Base-by-base conservation (phyloP, 1,140 invertebrate species). In the Elymnias hypermnestra region DNA sequence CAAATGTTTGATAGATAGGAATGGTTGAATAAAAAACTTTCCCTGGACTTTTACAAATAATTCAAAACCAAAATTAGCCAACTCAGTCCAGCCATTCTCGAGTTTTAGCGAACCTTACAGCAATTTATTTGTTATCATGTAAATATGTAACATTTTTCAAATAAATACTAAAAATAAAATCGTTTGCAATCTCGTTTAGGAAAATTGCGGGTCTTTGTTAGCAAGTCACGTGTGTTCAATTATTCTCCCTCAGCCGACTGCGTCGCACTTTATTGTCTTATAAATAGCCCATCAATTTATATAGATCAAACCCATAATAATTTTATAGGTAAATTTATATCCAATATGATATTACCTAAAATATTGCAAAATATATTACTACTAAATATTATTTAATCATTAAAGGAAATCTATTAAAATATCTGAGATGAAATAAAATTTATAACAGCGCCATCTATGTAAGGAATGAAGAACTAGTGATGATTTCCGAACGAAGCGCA, bases 371-470 rank as follows among this genome's bases (percentile, higher is more conserved):
- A n/a, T n/a, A n/a, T n/a, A n/a, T n/a, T n/a, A n/a, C n/a, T n/a
- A n/a, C n/a, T n/a, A n/a, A n/a, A n/a, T n/a, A n/a, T n/a, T n/a
- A n/a, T n/a, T n/a, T n/a, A n/a, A n/a, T n/a, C n/a, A n/a, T n/a
- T n/a, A n/a, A n/a, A n/a, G n/a, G n/a, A 28, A 7, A 9, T 9
- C 25, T 28, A 1, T 28, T n/a, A 28, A 28, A 9, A 28, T 31
- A 14, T 31, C 14, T 31, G 6, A 5, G 3, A 6, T 3, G 1
- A 14, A 5, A 31, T 6, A 38, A 22, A 38, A 0, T 38, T 6
- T 13, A 9, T 8, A 14, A 23, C 19, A 39, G 37, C 37, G 37
- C 37, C 37, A 39, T 39, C 37, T 39, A n/a, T 39, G 21, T n/a
- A 0, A 15, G 5, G 7, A 39, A 1, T 15, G 5, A 25, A 4